Evolutionary conservation across 53 echinoderm and acorn worm genomes (phyloP).

Genomic region (Crossaster papposus): DNA sequence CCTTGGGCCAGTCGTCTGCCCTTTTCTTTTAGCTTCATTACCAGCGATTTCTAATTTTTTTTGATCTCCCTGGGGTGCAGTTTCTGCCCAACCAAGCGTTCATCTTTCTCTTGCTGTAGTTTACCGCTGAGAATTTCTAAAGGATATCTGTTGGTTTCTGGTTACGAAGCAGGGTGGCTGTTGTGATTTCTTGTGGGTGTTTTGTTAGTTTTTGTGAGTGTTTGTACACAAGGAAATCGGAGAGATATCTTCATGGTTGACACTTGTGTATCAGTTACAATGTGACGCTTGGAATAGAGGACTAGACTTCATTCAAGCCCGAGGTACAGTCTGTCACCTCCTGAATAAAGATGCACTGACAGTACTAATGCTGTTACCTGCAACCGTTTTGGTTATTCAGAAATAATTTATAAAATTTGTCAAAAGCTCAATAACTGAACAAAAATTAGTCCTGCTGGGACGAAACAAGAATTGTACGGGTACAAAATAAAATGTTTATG

Average conservation of each 20-base stretch:
- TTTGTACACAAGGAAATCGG: conserved; percentile 6
- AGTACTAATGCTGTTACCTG: neutral
- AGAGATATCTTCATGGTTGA: neutral
- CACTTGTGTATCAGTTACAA: neutral
- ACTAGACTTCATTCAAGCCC: neutral
- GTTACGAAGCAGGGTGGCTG: conserved; percentile 30
- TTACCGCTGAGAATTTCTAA: neutral
- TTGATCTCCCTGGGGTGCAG: neutral
- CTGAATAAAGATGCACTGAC: neutral
- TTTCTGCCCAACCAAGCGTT: neutral
- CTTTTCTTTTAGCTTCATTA: conserved; percentile 43
- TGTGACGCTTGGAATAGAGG: neutral
- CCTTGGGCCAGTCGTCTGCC: conserved; percentile 23
- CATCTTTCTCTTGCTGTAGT: neutral
- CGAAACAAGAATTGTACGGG: too few relatives aligned
- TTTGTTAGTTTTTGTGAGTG: conserved; percentile 54
- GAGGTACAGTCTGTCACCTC: neutral
- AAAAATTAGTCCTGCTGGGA: too few relatives aligned
- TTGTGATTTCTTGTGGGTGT: conserved; percentile 52
- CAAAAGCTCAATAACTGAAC: neutral
- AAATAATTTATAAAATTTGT: neutral
- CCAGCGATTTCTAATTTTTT: conserved; percentile 45
- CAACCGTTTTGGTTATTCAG: neutral
- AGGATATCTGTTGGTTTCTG: neutral
- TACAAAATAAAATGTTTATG: too few relatives aligned